Percentiles rank a stretch among this genome's conserved stretches.
phyloP scores from a whole-genome alignment of 2,797 vertebrate genomes.

The Merluccius polli region DNA sequence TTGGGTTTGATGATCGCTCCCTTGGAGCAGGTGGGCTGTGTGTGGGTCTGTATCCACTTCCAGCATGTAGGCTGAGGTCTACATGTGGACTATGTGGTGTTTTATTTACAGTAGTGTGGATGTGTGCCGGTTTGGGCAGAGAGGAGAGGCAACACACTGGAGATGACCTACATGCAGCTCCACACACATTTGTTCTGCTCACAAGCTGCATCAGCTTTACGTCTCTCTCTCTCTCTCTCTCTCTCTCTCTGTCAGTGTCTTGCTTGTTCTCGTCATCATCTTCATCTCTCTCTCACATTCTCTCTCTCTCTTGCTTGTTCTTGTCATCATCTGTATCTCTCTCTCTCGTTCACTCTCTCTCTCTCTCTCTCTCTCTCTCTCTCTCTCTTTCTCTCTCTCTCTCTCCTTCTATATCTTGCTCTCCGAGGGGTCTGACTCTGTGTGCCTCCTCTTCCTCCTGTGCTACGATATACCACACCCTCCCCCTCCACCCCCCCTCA shows the following conservation, averaged over 20 bases:
- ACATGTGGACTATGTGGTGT: not conserved
- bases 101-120: constrained; percentile 7
- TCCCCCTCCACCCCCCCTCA: constrained; percentile 16
- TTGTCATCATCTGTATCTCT: constrained; percentile 12
- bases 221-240: constrained; percentile 26
- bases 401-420: constrained; percentile 27
- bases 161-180: constrained; percentile 76
- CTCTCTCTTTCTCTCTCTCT: constrained; percentile 10
- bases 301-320: constrained; percentile 27
- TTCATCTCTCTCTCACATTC: constrained; percentile 14
- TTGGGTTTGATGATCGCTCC: not conserved
- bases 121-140: constrained; percentile 43
- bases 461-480: not conserved
- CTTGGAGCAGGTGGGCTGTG: not conserved
- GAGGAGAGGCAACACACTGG: constrained; percentile 57
- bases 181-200: constrained; percentile 70
- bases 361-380: constrained; percentile 1
- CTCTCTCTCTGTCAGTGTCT: constrained; percentile 24
- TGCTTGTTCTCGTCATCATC: constrained; percentile 39
- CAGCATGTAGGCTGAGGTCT: not conserved
- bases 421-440: constrained; percentile 34
- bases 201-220: constrained; percentile 61
- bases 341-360: not conserved
- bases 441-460: constrained; percentile 27
- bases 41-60: not conserved